Evolutionary conservation across 2,797 vertebrate species (phyloP), one percentile per base, ranked within the genome.

Genomic region (Thaleichthys pacificus): DNA sequence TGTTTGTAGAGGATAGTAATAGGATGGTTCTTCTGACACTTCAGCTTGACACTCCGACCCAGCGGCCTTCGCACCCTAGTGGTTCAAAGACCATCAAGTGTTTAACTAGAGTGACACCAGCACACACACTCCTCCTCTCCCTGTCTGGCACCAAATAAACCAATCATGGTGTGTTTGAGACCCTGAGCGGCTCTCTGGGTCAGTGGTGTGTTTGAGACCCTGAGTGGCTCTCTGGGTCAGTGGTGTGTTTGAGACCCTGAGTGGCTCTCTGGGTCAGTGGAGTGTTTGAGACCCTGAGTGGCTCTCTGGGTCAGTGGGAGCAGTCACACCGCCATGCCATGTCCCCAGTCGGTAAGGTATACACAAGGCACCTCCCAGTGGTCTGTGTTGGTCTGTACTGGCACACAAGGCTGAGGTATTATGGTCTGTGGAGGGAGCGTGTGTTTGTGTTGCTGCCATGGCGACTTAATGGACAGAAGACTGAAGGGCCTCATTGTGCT

Each of bases 401-500:
- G 63, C 74, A 72, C 80, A 81, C 72, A 74, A 60, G 66, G 71
- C 62, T 67, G 71, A 69, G 75, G 30, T 62, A 49, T 76, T 28
- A 62, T 61, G 57, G 71, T 7, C 63, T 74, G 5, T 57, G 68
- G 64, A 76, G 73, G 66, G 30, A 61, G 63, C 15, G 70, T 77
- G 61, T 77, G 42, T 79, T 80, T 69, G 72, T 64, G 68, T 77
- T 82, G 61, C 77, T 85, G 78, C 72, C 75, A 22, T 86, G 84
- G 85, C 68, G 82, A 84, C 80, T 84, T 74, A 78, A 81, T 84
- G 73, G 73, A 82, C 73, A 83, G 84, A 79, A 80, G 58, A 82
- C 73, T 85, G 84, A 79, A 80, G 61, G 42, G 75, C 76, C 80
- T 65, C 82, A 82, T 86, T 88, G 82, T 88, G 78, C 66, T 24